Evolutionary conservation across 2,888 invertebrate species (phyloP), one percentile per base, ranked within the genome.

Genomic region (Agrotis ipsilon): DNA sequence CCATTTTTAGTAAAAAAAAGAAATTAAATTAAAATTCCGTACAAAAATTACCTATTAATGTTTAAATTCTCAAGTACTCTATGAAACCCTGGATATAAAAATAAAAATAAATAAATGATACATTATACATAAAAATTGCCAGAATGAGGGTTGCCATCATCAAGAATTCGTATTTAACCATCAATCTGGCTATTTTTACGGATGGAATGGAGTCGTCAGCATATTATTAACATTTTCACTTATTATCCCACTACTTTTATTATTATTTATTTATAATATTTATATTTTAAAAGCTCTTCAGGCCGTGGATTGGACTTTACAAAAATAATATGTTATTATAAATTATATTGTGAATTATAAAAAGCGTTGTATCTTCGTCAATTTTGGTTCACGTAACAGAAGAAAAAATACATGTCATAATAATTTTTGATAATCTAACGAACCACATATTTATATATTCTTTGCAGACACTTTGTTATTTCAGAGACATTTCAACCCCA

Each of bases 161-260:
- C 13, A 39, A 39, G 39, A 39, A 39, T 39, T 39, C 11, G 1
- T 9, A 2, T 39, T 39, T 39, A 39, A 39, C 9, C 70, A 24
- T 43, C 58, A 32, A n/a, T 62, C 62, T 75, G 60, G 72, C 77
- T 65, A 55, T 68, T 69, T 13, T 52, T 43, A 68, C 2, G 68
- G 46, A 72, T 85, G 84, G 82, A 84, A 86, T 86, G 80, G 72
- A 81, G 65, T 46, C 74, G 72, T 73, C 80, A 70, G 62, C 57
- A 77, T 75, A 75, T 57, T 72, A 69, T 80, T 74, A 87, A 75
- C 86, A 88, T 87, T 89, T 89, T 85, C 78, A 80, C 89, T 88
- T 89, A 89, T 24, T 72, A 83, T 82, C 86, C 88, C 89, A 60
- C 77, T 84, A 83, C 59, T 39, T 27, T 39, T 11, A 39, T 39